Base-by-base conservation (phyloP, 2,888 invertebrate genomes). In the Tuberolachnus salignus region DNA sequence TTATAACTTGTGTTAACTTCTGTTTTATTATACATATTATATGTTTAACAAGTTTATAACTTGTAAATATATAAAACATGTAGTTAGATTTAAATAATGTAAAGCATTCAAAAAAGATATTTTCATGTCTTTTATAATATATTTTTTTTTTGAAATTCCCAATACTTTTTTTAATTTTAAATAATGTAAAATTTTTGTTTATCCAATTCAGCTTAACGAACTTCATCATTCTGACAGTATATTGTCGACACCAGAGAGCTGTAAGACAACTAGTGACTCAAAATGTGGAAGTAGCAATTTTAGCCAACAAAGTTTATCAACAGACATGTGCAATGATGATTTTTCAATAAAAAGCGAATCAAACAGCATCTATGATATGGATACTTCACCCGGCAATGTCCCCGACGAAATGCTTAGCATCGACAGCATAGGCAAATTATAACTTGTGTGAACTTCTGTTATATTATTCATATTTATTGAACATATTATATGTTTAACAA, bases 361-460 rank as follows among this genome's bases (percentile, higher is more conserved):
- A 14, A 93, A 93, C 85, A 94, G 94, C 85, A 89, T 93, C 81
- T 88, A 88, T 81, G 89, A 89, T 82, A 86, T 94, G 85, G 94
- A 94, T 85, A 93, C 93, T 81, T 93, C 94, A 0, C 93, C 93
- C 0, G 92, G 92, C 84, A 93, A 94, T 84, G 88, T 91, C 81
- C 91, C 90, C 16, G 94, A 94, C 85, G 94, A 94, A 85, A 91
- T 92, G 88, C 89, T 93, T 82, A 90, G 89, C 83, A 89, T 90
- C 83, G 90, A 90, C 83, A 90, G 90, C 87, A 88, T 89, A 84
- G 69, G 63, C 34, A 69, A 81, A 69, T 78, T 42, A 57, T 53
- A n/a, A 23, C 44, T 44, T 1, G 23, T 66, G 44, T 23, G 34
- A 34, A 23, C 42, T 64, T 34, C 53, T 73, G 21, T 34, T 61